Evolutionary conservation across 2,113 vertebrate species (phyloP), one percentile per base, ranked within the genome.

Genomic region (Lampris incognitus): DNA sequence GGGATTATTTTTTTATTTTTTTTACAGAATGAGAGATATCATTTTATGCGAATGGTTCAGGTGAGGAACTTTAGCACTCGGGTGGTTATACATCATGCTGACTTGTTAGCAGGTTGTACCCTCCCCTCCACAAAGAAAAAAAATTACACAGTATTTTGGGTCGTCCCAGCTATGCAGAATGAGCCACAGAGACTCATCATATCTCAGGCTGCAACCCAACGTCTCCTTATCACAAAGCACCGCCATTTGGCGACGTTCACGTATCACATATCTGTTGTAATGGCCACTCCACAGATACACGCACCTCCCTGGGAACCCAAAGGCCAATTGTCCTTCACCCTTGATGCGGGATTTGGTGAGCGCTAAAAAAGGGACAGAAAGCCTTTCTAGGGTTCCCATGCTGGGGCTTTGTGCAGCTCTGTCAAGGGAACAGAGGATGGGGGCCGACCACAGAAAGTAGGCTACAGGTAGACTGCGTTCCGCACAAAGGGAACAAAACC

Each of bases 401-500:
- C 84, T 42, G 84, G 3, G 5, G 60, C 89, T 90, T 91, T 93
- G 88, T 93, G 10, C 74, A 7, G 73, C 72, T 78, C 73, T 76
- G 62, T 82, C 79, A 1, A 63, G 79, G 76, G 70, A 88, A 70
- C 79, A 63, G 78, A 78, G 80, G 82, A 50, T 4, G 70, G 69
- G 69, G 82, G 83, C 63, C 6, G 9, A 36, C 65, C 7, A 11
- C 57, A 10, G 67, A 59, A 87, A 88, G 86, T 78, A 83, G 86
- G 81, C 88, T 83, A 79, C 91, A 93, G 91, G 91, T 93, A 90
- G 87, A 87, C 82, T 62, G 77, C 10, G 2, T 65, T 44, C 44
- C 0, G 60, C 36, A 93, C 88, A 94, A 93, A 92, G 60, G 87
- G 83, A 88, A 91, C 90, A 92, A 92, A 93, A 90, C 82, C 4